These are phyloP conservation scores for Nibea coibor DNA, from an alignment of 2,113 vertebrate species.

Conservation along the genomic window DNA sequence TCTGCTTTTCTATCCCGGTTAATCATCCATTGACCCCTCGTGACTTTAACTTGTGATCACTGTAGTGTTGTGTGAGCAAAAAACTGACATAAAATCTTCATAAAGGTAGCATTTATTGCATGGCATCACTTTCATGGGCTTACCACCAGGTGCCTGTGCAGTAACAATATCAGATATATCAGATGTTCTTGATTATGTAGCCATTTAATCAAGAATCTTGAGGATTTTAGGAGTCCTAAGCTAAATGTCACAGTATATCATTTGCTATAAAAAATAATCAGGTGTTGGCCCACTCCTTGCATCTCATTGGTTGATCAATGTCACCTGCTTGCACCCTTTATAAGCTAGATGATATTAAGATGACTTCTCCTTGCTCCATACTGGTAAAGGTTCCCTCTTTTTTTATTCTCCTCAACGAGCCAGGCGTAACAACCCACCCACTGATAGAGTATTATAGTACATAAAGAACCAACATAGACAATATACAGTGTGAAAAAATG, in stretches of 20 bases:
- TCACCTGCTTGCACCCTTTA: too few species aligned
- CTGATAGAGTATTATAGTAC: background rate
- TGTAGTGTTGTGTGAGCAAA: background rate
- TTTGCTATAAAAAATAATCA: too few species aligned
- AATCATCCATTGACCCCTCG: background rate
- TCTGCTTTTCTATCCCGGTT: background rate
- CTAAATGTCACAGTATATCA: too few species aligned
- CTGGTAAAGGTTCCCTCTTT: too few species aligned
- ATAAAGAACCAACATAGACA: slow-evolving; percentile 1
- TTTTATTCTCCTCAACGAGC: too few species aligned
- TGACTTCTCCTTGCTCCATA: too few species aligned
- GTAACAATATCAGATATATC: background rate
- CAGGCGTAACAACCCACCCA: too few species aligned
- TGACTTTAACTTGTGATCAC: background rate
- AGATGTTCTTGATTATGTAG: background rate
- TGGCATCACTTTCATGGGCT: background rate
- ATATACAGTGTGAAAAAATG: background rate
- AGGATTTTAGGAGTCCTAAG: too few species aligned
- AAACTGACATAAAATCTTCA: background rate
- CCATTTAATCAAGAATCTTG: too few species aligned
- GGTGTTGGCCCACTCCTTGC: background rate
- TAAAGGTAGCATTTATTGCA: slow-evolving; percentile 7
- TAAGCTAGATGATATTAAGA: too few species aligned
- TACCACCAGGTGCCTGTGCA: too few species aligned
- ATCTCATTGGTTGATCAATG: too few species aligned